phyloP scores from a whole-genome alignment of 1,140 invertebrate genomes.

The Habropoda laboriosa region DNA sequence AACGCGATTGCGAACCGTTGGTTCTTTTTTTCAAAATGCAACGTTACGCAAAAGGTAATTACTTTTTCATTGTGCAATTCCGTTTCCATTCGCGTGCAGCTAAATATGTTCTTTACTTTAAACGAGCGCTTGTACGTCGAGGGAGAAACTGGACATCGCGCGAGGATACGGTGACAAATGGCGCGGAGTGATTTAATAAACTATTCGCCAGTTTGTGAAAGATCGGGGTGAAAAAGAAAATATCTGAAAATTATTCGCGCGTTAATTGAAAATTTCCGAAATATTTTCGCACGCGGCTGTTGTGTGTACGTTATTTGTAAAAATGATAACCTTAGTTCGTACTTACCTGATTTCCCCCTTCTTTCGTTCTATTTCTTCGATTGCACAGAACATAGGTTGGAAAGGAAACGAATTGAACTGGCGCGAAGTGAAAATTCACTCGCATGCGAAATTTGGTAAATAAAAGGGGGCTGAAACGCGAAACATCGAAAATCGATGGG shows the following conservation, averaged over 20 bases:
- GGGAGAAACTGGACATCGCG: too few relatives aligned
- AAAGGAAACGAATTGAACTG: neutral
- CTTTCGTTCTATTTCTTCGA: neutral
- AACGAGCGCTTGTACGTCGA: too few relatives aligned
- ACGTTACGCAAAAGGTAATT: neutral
- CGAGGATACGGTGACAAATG: too few relatives aligned
- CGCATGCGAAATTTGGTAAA: neutral
- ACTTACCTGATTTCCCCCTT: conserved; percentile 37
- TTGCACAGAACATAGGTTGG: neutral
- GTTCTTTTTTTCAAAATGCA: neutral
- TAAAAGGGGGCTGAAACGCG: neutral
- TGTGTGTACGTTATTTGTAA: neutral
- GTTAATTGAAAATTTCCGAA: neutral
- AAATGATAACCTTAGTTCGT: conserved; percentile 28
- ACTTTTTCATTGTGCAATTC: too few relatives aligned
- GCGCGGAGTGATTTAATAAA: too few relatives aligned
- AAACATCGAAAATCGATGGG: neutral
- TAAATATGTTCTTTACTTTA: too few relatives aligned
- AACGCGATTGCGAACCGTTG: neutral
- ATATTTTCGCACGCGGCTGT: neutral
- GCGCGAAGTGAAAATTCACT: conserved; percentile 9
- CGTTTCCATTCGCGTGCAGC: too few relatives aligned
- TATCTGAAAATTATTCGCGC: neutral
- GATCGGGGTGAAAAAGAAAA: neutral
- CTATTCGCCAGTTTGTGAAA: too few relatives aligned